Evolutionary conservation across 2,888 invertebrate species (phyloP).

Genomic region (Cristatella mucedo): DNA sequence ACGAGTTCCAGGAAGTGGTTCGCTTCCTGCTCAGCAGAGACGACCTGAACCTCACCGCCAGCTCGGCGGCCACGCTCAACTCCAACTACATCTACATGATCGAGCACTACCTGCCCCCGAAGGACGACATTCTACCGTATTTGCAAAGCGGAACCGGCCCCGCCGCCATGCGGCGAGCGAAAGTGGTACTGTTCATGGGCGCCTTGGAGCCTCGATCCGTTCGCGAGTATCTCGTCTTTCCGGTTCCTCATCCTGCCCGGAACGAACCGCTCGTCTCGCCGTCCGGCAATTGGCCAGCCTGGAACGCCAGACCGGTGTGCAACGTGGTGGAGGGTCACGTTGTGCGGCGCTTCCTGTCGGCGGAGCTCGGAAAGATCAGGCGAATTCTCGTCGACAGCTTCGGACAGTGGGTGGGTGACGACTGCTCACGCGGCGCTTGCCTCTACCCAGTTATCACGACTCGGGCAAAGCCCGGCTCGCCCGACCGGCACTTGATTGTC

Average conservation of each 20-base stretch:
- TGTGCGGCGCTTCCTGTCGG: neutral
- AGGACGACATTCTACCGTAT: neutral
- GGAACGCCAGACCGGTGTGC: conserved; percentile 5
- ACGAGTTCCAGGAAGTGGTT: no score
- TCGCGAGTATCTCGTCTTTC: conserved; percentile 1
- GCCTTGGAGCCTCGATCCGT: neutral
- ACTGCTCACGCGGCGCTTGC: no score
- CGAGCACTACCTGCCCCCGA: conserved; percentile 1
- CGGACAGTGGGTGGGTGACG: no score
- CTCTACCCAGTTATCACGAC: neutral
- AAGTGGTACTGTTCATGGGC: conserved; percentile 4
- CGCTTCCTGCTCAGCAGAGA: no score
- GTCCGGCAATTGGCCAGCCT: neutral
- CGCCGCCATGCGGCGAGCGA: neutral
- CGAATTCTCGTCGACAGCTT: no score
- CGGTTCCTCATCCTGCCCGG: neutral
- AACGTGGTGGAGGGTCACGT: neutral
- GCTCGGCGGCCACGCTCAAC: neutral
- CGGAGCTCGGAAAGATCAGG: no score
- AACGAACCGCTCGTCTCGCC: neutral
- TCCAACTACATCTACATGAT: conserved; percentile 4
- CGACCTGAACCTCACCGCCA: no score
- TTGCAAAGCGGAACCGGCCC: neutral
- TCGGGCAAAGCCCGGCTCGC: neutral
- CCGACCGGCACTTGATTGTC: neutral